phyloP scores from a whole-genome alignment of 2,797 vertebrate genomes.

The Falco naumanni region DNA sequence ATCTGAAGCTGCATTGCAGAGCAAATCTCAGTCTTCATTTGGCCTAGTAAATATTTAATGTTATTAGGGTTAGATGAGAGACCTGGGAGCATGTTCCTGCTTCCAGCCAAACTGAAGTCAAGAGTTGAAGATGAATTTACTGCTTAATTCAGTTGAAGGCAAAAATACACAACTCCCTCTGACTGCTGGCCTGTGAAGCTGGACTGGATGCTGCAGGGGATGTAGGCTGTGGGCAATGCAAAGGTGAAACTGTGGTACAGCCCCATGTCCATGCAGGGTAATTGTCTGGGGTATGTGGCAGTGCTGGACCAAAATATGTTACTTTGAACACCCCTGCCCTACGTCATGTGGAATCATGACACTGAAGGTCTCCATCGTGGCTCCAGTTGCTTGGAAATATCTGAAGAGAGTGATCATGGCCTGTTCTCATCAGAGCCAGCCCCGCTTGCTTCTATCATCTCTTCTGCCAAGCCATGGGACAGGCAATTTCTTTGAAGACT shows the following conservation, averaged over 20 bases:
- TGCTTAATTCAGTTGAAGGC: background rate
- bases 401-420: background rate
- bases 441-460: background rate
- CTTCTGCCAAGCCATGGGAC: background rate
- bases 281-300: background rate
- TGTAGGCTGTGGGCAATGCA: background rate
- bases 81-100: background rate
- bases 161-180: background rate
- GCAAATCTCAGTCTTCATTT: background rate
- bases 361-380: background rate
- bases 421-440: background rate
- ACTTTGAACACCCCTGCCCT: background rate
- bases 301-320: rapidly evolving
- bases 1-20: background rate
- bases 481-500: background rate
- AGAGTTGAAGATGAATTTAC: background rate
- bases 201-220: background rate
- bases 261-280: background rate
- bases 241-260: background rate
- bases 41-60: background rate
- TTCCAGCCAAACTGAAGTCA: background rate
- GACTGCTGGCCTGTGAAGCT: background rate
- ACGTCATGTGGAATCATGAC: background rate
- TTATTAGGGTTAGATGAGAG: background rate
- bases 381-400: background rate